Conservation (phyloP, 2,113 vertebrate species). For the Leptocoma aspasia region DNA sequence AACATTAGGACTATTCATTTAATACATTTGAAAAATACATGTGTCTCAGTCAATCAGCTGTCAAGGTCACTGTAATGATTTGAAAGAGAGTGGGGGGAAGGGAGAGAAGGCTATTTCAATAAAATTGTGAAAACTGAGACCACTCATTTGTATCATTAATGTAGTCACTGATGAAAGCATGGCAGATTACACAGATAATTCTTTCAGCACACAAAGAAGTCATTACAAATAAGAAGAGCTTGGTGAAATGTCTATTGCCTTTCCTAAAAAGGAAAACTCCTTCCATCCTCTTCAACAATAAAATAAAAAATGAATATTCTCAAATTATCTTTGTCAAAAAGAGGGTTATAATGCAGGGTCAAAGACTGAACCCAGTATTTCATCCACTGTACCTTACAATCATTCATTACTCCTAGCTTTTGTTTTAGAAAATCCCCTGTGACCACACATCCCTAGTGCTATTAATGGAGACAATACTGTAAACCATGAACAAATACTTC, state of each 20-base stretch:
- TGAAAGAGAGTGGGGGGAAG: background rate
- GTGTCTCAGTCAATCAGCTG: background rate
- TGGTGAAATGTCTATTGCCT: background rate
- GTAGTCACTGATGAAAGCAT: background rate
- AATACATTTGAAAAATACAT: background rate
- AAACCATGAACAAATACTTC: background rate
- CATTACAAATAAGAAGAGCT: background rate
- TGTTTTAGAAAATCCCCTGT: background rate
- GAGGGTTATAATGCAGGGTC: background rate
- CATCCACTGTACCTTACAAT: background rate
- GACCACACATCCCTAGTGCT: background rate
- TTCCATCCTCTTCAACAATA: background rate
- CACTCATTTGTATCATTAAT: conserved; percentile 36
- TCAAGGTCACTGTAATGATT: conserved; percentile 38
- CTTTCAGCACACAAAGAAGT: conserved; percentile 12
- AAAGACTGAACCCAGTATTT: background rate
- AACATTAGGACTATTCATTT: background rate
- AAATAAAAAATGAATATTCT: background rate
- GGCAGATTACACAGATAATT: background rate
- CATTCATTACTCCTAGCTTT: background rate
- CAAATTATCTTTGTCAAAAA: background rate
- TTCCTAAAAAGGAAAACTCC: background rate
- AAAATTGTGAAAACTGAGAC: background rate
- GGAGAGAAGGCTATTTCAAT: background rate
- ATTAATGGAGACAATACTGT: background rate